Evolutionary conservation across 2,797 vertebrate genomes (phyloP), one percentile per base, ranked within the genome.

Genomic region (Trachurus trachurus): DNA sequence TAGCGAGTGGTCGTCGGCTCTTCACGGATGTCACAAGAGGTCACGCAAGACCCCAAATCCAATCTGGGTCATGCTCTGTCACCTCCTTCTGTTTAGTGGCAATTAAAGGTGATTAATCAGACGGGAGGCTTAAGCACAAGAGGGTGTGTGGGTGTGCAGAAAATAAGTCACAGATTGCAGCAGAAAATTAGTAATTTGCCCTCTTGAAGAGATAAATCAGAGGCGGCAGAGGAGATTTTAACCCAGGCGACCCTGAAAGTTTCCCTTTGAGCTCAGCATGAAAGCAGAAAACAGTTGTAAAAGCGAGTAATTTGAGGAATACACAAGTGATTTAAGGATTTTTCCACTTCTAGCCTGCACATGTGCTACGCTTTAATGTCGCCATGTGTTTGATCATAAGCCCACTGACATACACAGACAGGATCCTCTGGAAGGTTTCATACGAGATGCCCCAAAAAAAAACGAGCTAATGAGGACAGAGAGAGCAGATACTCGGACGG

Each of bases 41-140:
- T 79, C 64, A 8, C 9, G 0, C 21, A 9, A 47, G 65, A 76
- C 72, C 68, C 74, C 26, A 19, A 66, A 73, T 66, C 74, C 50
- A 53, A 74, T 85, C 63, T 42, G 40, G 87, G 82, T 85, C 88
- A 78, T 34, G 29, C 77, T 81, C 66, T 45, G 57, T 74, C 13
- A 67, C 66, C 76, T 75, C 60, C 2, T 50, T 63, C 75, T 69
- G 66, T 84, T 86, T 69, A 68, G 67, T 39, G 71, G 49, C 78
- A 81, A 85, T 89, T 88, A 87, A 73, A 82, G 80, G 65, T 61
- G 73, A 81, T 86, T 83, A 78, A 86, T 85, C 42, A 54, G 64
- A 57, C 10, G 10, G 10, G 80, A 61, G 7, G 66, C 40, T 78
- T 50, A 58, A 76, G 52, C n/a, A 44, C 73, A 59, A 54, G 57